These are phyloP conservation scores for Coryphaenoides rupestris DNA, from an alignment of 2,113 vertebrate genomes.

Conservation along the genomic window DNA sequence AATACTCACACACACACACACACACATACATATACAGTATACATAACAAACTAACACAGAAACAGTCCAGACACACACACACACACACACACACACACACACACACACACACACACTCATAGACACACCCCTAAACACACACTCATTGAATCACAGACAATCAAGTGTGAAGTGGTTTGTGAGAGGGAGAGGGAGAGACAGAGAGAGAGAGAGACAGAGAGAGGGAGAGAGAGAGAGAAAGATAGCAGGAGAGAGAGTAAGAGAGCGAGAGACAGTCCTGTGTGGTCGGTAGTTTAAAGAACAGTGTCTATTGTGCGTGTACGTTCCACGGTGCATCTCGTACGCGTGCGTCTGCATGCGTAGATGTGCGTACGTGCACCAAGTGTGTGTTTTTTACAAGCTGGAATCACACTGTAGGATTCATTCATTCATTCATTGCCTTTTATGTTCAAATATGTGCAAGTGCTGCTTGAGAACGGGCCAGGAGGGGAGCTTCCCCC, in stretches of 20 bases:
- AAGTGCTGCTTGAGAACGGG: too few species aligned
- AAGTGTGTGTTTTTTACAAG: too few species aligned
- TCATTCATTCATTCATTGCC: too few species aligned
- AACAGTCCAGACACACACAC: neutral
- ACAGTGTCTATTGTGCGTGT: too few species aligned
- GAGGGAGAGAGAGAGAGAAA: neutral
- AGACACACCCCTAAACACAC: neutral
- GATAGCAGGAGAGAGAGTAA: neutral
- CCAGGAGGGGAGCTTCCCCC: too few species aligned
- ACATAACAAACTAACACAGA: neutral
- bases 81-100: neutral
- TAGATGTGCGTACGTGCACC: too few species aligned
- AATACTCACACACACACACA: neutral
- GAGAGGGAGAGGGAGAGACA: too few species aligned
- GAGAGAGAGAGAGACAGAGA: neutral
- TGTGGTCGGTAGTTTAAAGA: too few species aligned
- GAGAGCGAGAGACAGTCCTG: neutral
- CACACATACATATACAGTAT: neutral
- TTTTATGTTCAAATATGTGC: too few species aligned
- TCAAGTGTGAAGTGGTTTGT: neutral
- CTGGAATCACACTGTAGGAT: too few species aligned
- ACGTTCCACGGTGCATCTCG: too few species aligned
- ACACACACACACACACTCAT: neutral
- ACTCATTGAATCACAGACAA: conserved; percentile 3
- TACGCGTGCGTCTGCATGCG: too few species aligned